Conservation (phyloP, 2,888 invertebrate genomes). For the Drosophila paracracens region DNA sequence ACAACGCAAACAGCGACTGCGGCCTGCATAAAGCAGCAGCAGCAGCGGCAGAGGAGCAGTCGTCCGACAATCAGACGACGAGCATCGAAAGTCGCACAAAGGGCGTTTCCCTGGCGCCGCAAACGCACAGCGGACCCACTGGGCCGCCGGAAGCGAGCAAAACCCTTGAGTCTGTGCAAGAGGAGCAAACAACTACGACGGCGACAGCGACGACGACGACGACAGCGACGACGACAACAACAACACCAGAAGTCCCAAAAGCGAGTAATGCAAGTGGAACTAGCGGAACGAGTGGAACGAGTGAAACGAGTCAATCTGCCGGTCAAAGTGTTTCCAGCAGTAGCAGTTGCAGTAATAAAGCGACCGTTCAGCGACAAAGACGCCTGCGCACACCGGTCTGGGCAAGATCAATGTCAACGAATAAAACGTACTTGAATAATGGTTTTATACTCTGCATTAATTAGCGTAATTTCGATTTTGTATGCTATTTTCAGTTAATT, state of each 20-base stretch:
- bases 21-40: constrained; percentile 35
- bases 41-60: constrained; percentile 16
- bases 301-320: constrained; percentile 26
- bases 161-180: constrained; percentile 47
- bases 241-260: constrained; percentile 15
- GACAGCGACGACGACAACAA: constrained; percentile 30
- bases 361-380: constrained; percentile 88
- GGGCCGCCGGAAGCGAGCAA: constrained; percentile 76
- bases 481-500: constrained; percentile 55
- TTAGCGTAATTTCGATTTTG: constrained; percentile 45
- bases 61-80: constrained; percentile 75
- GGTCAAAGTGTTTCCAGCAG: constrained; percentile 76
- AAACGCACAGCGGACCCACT: constrained; percentile 85
- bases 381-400: constrained; percentile 93
- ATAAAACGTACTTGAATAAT: constrained; percentile 86
- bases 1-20: constrained; percentile 66
- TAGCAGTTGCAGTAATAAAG: constrained; percentile 85
- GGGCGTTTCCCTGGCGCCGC: constrained; percentile 85
- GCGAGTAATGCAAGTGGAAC: neutral
- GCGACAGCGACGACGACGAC: constrained; percentile 15
- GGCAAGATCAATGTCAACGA: constrained; percentile 90
- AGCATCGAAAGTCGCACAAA: constrained; percentile 85
- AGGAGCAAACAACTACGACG: constrained; percentile 23
- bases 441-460: constrained; percentile 57
- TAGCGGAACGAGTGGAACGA: constrained; percentile 5